A percentile compares a stretch with the other conserved stretches of the same genome.
Conservation (phyloP, 2,888 invertebrate species). For the Diarsia mendica region DNA sequence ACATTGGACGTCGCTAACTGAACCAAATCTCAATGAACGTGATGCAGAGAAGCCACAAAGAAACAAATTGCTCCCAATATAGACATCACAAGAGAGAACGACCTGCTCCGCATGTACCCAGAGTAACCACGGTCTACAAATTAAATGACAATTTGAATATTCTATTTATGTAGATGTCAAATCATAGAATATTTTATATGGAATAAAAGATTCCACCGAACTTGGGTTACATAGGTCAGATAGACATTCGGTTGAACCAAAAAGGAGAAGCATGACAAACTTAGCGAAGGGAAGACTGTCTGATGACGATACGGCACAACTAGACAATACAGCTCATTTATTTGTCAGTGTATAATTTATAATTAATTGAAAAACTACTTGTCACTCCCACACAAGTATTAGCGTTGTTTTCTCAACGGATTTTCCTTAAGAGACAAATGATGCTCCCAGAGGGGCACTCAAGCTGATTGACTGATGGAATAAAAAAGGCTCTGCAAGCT, state of each 20-base stretch:
- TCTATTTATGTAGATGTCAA: not conserved
- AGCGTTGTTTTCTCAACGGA: conserved; percentile 19
- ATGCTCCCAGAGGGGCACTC: not conserved
- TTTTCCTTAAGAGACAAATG: conserved; percentile 17
- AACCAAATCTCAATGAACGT: conserved; percentile 48
- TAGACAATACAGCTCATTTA: conserved; percentile 9
- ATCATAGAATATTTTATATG: conserved; percentile 8
- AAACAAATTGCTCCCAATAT: conserved; percentile 60
- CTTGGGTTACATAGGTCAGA: not conserved
- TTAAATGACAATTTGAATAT: conserved; percentile 24
- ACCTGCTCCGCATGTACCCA: conserved; percentile 7
- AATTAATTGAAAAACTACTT: conserved; percentile 20
- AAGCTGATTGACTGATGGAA: conserved; percentile 1
- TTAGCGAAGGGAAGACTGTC: not conserved
- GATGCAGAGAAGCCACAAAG: conserved; percentile 51
- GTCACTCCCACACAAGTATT: conserved; percentile 8
- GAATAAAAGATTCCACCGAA: not conserved
- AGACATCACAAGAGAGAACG: conserved; percentile 37
- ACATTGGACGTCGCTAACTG: conserved; percentile 47
- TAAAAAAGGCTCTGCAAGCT: not conserved
- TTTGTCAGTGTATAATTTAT: not conserved
- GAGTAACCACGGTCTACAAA: conserved; percentile 5
- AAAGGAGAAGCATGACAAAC: not conserved
- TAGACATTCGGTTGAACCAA: not conserved
- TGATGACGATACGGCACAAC: not conserved